These are phyloP conservation scores for Iphiclides podalirius DNA, from an alignment of 2,888 invertebrate genomes.

Conservation along the genomic window DNA sequence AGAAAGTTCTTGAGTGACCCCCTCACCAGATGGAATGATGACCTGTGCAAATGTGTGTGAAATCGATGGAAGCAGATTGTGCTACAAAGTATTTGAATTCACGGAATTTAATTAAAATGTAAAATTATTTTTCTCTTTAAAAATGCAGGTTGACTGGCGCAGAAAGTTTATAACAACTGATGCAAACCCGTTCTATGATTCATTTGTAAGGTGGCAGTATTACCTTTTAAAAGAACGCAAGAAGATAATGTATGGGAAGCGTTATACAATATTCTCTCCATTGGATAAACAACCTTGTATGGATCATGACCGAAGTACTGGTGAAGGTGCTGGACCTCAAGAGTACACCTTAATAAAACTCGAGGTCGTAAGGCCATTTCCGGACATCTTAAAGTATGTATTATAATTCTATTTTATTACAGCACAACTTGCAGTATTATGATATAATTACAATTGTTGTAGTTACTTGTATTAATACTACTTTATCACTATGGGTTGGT, in stretches of 20 bases:
- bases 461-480: too few species aligned
- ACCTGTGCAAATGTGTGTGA: too few species aligned
- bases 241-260: constrained; percentile 97
- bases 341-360: constrained; percentile 99
- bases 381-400: constrained; percentile 83
- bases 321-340: constrained; percentile 98
- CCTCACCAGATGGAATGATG: too few species aligned
- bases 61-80: too few species aligned
- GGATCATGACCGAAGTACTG: constrained; percentile 98
- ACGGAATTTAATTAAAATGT: too few species aligned
- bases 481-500: too few species aligned
- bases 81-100: too few species aligned
- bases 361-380: constrained; percentile 87
- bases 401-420: not conserved
- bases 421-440: too few species aligned
- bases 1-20: too few species aligned
- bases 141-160: constrained; percentile 98
- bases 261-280: constrained; percentile 97
- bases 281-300: constrained; percentile 99
- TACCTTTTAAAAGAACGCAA: constrained; percentile 89
- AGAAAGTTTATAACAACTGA: constrained; percentile 99
- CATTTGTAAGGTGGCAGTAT: constrained; percentile 99
- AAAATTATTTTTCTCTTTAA: too few species aligned
- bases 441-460: too few species aligned
- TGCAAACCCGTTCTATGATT: constrained; percentile 97